Evolutionary conservation across 2,113 vertebrate genomes (phyloP), one percentile per base, ranked within the genome.

Genomic region (Pogonocichla stellata): DNA sequence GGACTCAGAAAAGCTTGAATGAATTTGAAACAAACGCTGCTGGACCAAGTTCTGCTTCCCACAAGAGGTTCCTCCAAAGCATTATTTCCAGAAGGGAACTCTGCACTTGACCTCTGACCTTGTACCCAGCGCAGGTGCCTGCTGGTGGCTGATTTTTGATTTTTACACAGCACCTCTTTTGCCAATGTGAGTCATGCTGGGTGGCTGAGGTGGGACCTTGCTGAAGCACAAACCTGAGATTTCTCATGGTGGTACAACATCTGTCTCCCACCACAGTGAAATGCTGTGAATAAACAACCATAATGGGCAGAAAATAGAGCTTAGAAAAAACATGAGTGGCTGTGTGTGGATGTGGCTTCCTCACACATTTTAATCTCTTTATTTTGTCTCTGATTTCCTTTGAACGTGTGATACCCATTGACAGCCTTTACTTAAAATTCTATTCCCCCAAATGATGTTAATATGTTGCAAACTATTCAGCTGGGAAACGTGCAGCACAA

Each of bases 401-500:
- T 73, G 79, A 93, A 61, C 0, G 9, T 43, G 54, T 86, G 65
- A 64, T 81, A 43, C 38, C 38, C 2, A 5, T 34, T 80, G 51
- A 51, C 66, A 91, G 50, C 29, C 56, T 86, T 94, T 88, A 77
- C 60, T 96, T 94, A 89, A 88, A 92, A 86, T 88, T 64, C 92
- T 74, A 48, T 95, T 96, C 54, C 65, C 43, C 6, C 40, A 92
- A 95, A 97, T 81, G 90, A 89, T 92, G 89, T 90, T 95, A 95
- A 97, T 94, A 94, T 60, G 58, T 88, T 91, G 78, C 88, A 91
- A 89, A 71, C 80, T 90, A 84, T 92, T 94, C 95, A 88, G 31
- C 51, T 80, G 93, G 95, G 91, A 96, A 96, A 94, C 48, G 67
- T 85, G 85, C 58, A 91, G 88, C 51, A 85, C 54, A 90, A 90